A percentile compares a stretch with the other conserved stretches of the same genome.
Evolutionary conservation across 37 sponge, comb jelly and placozoan species (phyloP).

Genomic region (Crambe crambe): DNA sequence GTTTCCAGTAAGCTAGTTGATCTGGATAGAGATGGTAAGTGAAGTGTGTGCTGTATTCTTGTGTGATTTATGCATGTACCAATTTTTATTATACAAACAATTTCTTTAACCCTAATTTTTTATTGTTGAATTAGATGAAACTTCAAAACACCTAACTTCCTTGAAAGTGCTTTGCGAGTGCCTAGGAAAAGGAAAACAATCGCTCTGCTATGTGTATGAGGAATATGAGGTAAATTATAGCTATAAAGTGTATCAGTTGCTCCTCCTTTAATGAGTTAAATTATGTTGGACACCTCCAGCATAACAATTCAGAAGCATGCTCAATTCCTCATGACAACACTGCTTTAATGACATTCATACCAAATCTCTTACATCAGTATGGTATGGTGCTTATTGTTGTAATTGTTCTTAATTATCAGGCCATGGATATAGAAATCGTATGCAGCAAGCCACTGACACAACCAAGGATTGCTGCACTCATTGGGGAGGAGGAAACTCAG

Average conservation of each 20-base stretch:
- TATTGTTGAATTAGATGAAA: not conserved
- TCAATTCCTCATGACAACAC: not conserved
- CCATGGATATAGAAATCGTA: no score
- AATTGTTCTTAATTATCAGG: no score
- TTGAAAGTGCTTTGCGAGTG: not conserved
- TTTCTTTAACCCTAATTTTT: not conserved
- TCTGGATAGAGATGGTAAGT: not conserved
- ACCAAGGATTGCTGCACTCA: not conserved
- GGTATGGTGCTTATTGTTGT: no score
- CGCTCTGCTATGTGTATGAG: not conserved
- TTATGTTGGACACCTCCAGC: not conserved
- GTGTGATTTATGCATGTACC: not conserved
- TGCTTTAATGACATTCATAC: no score
- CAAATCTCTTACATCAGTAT: no score
- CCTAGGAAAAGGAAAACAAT: not conserved
- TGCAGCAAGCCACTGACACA: no score
- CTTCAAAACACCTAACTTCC: not conserved
- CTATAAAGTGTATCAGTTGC: not conserved
- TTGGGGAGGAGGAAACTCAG: not conserved
- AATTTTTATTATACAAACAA: not conserved
- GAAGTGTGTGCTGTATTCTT: not conserved
- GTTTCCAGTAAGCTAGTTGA: not conserved
- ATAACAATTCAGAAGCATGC: not conserved
- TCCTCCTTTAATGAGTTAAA: not conserved
- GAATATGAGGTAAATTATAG: not conserved